phyloP scores from a whole-genome alignment of 2,797 vertebrate genomes.

The Antrozous pallidus region DNA sequence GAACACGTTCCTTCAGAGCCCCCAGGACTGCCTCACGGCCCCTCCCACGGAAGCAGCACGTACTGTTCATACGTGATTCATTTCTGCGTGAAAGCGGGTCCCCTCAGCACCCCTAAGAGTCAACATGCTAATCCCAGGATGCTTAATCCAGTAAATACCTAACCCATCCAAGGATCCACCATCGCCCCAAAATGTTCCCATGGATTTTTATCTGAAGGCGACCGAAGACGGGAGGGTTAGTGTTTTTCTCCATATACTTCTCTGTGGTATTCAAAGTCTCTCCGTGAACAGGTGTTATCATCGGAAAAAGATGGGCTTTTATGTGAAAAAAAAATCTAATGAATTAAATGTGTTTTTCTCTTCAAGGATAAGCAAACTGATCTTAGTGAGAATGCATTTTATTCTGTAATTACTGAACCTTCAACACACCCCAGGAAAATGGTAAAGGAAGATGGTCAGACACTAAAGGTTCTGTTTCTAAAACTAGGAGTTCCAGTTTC shows the following conservation, averaged over 20 bases:
- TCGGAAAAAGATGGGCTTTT: neutral
- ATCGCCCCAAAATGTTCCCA: neutral
- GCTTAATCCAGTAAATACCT: neutral
- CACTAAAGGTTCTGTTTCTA: accelerated
- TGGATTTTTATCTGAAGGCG: neutral
- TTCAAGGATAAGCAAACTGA: neutral
- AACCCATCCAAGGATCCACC: neutral
- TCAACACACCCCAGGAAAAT: neutral
- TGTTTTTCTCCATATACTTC: neutral
- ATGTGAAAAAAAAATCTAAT: neutral
- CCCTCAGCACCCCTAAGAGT: neutral
- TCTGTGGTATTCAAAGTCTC: neutral
- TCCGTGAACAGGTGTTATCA: neutral
- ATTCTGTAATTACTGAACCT: neutral
- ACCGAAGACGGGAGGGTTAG: neutral
- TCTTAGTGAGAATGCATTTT: neutral
- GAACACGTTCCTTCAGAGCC: neutral
- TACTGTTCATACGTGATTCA: neutral
- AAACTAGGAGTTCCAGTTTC: no score
- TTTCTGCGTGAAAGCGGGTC: neutral
- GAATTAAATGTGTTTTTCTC: neutral
- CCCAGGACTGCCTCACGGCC: neutral
- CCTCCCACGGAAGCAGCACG: neutral
- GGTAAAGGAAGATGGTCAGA: neutral
- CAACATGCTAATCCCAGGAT: neutral